Evolutionary conservation across 64 coral and sea anemone species (phyloP), one percentile per base, ranked within the genome.

Genomic region (Trachythela sp.): DNA sequence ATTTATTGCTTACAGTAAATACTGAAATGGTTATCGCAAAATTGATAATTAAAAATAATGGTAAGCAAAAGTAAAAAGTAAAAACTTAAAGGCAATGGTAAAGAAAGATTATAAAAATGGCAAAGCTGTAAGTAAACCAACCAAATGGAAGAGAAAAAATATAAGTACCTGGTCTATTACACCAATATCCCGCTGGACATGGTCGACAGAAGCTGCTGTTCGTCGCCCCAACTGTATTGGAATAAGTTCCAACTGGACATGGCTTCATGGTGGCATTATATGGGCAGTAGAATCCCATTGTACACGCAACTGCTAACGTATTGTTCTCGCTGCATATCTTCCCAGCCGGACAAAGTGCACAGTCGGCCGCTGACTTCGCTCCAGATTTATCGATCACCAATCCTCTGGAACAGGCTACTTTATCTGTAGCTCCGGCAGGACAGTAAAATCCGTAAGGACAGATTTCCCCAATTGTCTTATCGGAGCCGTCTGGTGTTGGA

Each of bases 361-460:
- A 98, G 8, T 92, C 91, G 35, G 60, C 77, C 40, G 86, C 50
- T 0, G 95, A 98, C 70, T 84, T 90, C 4, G 95, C 95, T 89
- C 94, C 87, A 48, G 42, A 84, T 29, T 85, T 85, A 24, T 89
- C 67, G 86, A 98, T 98, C 1, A 98, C 93, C n/a, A 98, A 54
- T 11, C 95, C 95, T 1, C 64, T 50, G 10, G 86, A 71, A 39
- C 95, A 98, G 36, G 52, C 85, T 35, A 14, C 11, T 20, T 51
- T 83, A 43, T 33, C 80, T 32, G 88, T 39, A 0, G 95, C 85
- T 32, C 95, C 95, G 33, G 88, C 70, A 4, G 93, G 95, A 86
- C 95, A 98, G 70, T 94, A 98, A 52, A 35, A 92, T 9, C 95
- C 95, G 48, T 94, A 27, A 1, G 93, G 95, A 48, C 95, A 98